Evolutionary conservation across 2,888 invertebrate genomes (phyloP).

Genomic region (Tolmerus cingulatus): DNA sequence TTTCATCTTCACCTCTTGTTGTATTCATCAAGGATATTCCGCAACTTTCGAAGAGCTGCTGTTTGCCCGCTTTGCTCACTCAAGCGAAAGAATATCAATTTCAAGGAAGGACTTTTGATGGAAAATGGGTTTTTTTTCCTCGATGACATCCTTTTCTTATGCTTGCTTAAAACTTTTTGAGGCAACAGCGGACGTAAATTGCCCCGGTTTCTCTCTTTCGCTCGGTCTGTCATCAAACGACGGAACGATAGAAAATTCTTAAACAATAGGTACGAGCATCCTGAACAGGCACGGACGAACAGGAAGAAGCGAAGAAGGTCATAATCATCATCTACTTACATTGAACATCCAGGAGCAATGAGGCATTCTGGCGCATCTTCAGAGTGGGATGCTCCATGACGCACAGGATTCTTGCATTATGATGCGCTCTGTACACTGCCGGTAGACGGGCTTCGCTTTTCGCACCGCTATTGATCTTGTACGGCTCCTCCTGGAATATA

Average conservation of each 20-base stretch:
- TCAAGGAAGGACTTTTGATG: constrained; percentile 20
- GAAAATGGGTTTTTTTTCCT: constrained; percentile 12
- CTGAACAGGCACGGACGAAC: background rate
- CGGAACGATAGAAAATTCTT: background rate
- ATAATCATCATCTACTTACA: constrained; percentile 56
- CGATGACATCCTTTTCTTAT: background rate
- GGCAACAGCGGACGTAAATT: background rate
- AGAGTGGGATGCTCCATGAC: constrained; percentile 74
- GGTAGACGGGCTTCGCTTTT: constrained; percentile 74
- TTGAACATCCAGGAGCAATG: constrained; percentile 62
- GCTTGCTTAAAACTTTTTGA: background rate
- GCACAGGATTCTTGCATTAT: constrained; percentile 86
- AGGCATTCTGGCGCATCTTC: constrained; percentile 63
- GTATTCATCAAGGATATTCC: background rate
- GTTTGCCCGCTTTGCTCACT: background rate
- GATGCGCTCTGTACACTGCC: constrained; percentile 81
- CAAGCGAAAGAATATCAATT: constrained; percentile 29
- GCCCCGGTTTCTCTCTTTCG: background rate
- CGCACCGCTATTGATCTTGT: constrained; percentile 65
- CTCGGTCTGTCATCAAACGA: background rate
- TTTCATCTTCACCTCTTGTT: background rate
- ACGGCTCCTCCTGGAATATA: constrained; percentile 57
- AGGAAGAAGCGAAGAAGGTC: background rate
- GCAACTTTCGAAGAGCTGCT: background rate
- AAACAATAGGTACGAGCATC: background rate